These are phyloP conservation scores for Corbicula japonica DNA, from an alignment of 2,888 invertebrate species.

Conservation along the genomic window DNA sequence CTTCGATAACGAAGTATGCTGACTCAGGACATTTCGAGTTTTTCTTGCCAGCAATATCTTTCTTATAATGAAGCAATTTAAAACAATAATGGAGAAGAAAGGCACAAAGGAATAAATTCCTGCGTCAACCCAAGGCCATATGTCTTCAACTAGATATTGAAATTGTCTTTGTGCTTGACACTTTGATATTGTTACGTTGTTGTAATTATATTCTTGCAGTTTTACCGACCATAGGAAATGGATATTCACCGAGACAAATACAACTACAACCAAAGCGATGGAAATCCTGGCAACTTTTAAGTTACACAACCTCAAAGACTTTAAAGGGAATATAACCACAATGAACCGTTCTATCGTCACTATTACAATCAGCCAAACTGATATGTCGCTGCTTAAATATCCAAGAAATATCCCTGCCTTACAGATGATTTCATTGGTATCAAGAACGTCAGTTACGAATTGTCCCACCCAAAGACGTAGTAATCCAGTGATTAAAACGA, in stretches of 20 bases:
- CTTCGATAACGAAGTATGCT: conserved; percentile 32
- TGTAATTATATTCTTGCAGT: conserved; percentile 31
- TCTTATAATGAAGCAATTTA: conserved; percentile 62
- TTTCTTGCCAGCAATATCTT: conserved; percentile 60
- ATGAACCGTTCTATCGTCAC: conserved; percentile 78
- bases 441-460: conserved; percentile 74
- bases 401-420: conserved; percentile 78
- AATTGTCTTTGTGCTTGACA: conserved; percentile 68
- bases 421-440: conserved; percentile 79
- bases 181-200: conserved; percentile 28
- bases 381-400: conserved; percentile 81
- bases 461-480: conserved; percentile 83
- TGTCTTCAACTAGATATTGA: conserved; percentile 67
- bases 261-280: conserved; percentile 59
- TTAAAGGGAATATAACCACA: conserved; percentile 79
- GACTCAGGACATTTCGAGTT: conserved; percentile 43
- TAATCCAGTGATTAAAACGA: conserved; percentile 83
- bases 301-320: conserved; percentile 74
- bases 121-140: conserved; percentile 85
- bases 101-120: conserved; percentile 83
- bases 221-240: conserved; percentile 80
- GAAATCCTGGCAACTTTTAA: conserved; percentile 69
- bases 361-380: conserved; percentile 82
- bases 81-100: conserved; percentile 75
- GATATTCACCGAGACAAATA: conserved; percentile 69